Percentiles rank a stretch among this genome's conserved stretches.
Evolutionary conservation across 2,797 vertebrate genomes (phyloP).

Genomic region (Macroramphosus scolopax): DNA sequence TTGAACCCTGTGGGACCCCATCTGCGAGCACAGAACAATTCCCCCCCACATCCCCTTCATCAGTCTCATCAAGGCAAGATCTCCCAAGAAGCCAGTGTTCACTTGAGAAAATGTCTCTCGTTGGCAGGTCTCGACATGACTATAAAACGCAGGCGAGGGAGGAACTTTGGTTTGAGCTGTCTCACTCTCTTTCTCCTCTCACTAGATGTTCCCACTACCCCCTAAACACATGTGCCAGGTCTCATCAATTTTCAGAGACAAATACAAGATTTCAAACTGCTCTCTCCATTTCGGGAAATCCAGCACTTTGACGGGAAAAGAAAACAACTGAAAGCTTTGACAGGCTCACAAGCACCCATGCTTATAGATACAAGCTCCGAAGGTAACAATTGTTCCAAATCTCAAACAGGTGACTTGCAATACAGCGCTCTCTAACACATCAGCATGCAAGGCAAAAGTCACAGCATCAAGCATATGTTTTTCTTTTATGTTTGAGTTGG

Average conservation of each 20-base stretch:
- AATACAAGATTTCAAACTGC: constrained; percentile 89
- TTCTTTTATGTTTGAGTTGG: constrained; percentile 78
- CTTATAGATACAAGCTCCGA: constrained; percentile 68
- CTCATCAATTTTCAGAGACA: constrained; percentile 94
- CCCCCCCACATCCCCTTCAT: constrained; percentile 62
- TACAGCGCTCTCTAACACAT: constrained; percentile 88
- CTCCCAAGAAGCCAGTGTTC: constrained; percentile 99
- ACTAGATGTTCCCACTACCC: constrained; percentile 83
- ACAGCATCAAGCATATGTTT: constrained; percentile 71
- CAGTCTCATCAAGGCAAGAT: constrained; percentile 97
- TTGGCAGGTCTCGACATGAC: constrained; percentile 99
- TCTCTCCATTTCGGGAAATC: constrained; percentile 92
- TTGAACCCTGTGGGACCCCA: constrained; percentile 66
- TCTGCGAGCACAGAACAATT: constrained; percentile 58
- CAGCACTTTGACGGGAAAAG: constrained; percentile 72
- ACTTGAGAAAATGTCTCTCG: constrained; percentile 99
- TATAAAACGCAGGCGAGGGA: constrained; percentile 95
- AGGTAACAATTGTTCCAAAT: constrained; percentile 75
- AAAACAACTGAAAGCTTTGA: constrained; percentile 62
- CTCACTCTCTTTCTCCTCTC: constrained; percentile 85
- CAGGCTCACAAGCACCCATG: constrained; percentile 74
- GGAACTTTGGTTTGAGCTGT: constrained; percentile 90
- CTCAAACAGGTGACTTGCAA: constrained; percentile 77
- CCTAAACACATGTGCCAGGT: constrained; percentile 95
- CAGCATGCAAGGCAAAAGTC: constrained; percentile 89